Evolutionary conservation across 92 coral and sea anemone species (phyloP).

Genomic region (Porites rus): DNA sequence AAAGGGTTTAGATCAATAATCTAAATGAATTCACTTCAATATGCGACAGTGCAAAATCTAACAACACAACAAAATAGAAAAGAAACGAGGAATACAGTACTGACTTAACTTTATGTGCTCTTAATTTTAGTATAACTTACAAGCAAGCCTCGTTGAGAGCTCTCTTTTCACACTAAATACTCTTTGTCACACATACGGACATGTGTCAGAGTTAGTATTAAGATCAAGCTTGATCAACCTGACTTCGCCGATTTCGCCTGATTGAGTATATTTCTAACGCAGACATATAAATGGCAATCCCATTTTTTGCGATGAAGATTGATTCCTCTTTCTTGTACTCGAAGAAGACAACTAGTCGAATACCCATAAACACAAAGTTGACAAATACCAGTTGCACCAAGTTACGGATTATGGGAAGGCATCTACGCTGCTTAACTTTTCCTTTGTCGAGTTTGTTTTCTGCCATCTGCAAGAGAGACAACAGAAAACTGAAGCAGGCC

Average conservation of each 20-base stretch:
- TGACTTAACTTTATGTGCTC: too few species aligned
- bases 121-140: too few species aligned
- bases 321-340: constrained; percentile 55
- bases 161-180: too few species aligned
- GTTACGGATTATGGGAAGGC: not conserved
- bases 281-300: not conserved
- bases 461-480: constrained; percentile 56
- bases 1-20: too few species aligned
- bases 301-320: constrained; percentile 65
- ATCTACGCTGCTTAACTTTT: not conserved
- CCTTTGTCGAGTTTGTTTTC: constrained; percentile 41
- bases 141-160: too few species aligned
- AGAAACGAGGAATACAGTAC: too few species aligned
- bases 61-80: too few species aligned
- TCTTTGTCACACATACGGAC: too few species aligned
- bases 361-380: constrained; percentile 36
- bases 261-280: constrained; percentile 11
- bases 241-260: not conserved
- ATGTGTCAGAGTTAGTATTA: too few species aligned
- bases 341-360: constrained; percentile 45
- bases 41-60: too few species aligned
- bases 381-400: constrained; percentile 10
- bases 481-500: constrained; percentile 43
- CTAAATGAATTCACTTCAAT: too few species aligned
- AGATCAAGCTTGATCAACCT: not conserved